Evolutionary conservation across 1,140 invertebrate species (phyloP), one percentile per base, ranked within the genome.

Genomic region (Drosophila rufa): DNA sequence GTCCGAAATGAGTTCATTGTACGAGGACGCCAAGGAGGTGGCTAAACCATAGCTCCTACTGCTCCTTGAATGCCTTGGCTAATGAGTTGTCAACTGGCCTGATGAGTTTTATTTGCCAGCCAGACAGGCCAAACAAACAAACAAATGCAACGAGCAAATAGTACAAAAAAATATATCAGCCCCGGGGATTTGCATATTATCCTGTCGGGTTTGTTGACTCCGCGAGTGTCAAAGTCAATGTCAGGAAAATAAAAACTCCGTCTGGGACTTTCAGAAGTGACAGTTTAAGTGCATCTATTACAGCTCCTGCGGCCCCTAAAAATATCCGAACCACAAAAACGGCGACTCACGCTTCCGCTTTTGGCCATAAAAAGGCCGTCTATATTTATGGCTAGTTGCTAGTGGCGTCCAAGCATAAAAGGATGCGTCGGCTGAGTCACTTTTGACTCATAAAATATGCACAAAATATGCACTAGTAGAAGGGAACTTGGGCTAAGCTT

Each of bases 51-150:
- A n/a, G 53, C 45, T 40, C 56, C 59, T 42, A 6, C 53, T 43
- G 42, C 33, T 33, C n/a, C 60, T n/a, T 59, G 42, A 38, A 38
- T 51, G 67, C 56, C 50, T n/a, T 17, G 25, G 82, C 84, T 90
- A 89, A 89, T 90, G 78, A 89, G 78, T 82, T 90, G 85, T 85
- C 81, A 79, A 90, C 79, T 76, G 67, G 75, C 64, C 59, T 66
- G 75, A 77, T 59, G 71, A 69, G 55, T 74, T 65, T 61, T 71
- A 79, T 79, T 86, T 73, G 66, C 48, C 74, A 75, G 65, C 7
- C 61, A 79, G 78, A 75, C 71, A 56, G 27, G 60, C 65, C 64
- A 51, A 19, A 64, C 57, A 51, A 61, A 47, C 45, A 62, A 64
- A 66, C 46, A 57, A 45, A 55, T 38, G 51, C 22, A 8, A 3